These are phyloP conservation scores for Chionomys nivalis DNA, from an alignment of 2,113 vertebrate genomes.

Conservation along the genomic window DNA sequence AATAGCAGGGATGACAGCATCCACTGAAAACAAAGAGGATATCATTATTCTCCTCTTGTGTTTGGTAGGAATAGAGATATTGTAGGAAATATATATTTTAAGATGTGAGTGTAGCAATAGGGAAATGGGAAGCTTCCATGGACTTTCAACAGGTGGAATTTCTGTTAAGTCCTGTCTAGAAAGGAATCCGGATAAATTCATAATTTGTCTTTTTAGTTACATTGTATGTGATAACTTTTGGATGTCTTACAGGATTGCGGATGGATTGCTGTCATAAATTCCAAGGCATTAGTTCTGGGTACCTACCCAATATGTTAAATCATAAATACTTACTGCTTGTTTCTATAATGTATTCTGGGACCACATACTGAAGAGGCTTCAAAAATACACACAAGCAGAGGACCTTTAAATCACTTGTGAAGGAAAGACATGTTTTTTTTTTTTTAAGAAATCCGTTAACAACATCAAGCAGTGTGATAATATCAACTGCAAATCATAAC, in stretches of 20 bases:
- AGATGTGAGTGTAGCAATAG: neutral
- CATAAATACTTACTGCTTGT: constrained; percentile 39
- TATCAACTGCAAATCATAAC: constrained; percentile 2
- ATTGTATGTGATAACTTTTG: constrained; percentile 42
- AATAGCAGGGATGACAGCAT: neutral
- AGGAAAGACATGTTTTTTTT: constrained; percentile 33
- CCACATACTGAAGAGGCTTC: constrained; percentile 17
- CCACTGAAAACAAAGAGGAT: neutral
- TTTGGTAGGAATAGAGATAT: neutral
- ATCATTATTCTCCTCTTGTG: constrained; percentile 39
- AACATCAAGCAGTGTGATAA: constrained; percentile 34
- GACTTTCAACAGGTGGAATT: constrained; percentile 68
- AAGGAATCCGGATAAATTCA: constrained; percentile 46
- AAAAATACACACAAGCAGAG: constrained; percentile 22
- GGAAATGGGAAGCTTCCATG: neutral
- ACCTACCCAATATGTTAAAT: constrained; percentile 51
- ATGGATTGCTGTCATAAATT: constrained; percentile 47
- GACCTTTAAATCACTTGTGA: constrained; percentile 10
- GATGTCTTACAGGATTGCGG: constrained; percentile 17
- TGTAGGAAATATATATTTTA: neutral
- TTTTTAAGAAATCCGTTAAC: constrained; percentile 25
- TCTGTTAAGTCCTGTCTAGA: constrained; percentile 37
- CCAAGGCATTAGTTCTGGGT: constrained; percentile 27
- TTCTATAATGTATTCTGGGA: constrained; percentile 15
- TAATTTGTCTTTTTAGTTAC: constrained; percentile 51